Base-by-base conservation (phyloP, 2,797 vertebrate genomes). In the Spea hammondii region DNA sequence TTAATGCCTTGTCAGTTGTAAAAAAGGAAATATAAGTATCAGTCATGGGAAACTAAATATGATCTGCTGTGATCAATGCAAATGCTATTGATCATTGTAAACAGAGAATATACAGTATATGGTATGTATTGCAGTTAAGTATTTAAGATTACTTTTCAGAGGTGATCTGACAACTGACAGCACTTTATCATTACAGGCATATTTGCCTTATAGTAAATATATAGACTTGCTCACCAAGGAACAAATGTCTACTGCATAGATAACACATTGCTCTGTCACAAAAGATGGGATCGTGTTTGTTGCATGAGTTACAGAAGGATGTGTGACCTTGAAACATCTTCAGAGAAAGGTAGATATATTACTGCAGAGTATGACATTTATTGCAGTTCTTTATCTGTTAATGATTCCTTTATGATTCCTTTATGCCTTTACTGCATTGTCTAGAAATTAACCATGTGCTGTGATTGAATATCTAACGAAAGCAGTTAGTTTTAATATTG, bases 71-170 rank as follows among this genome's bases (percentile, higher is more conserved):
- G 83, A 89, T 89, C 83, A 87, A 70, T 87, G 72, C 44, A 48
- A 84, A 84, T 84, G 65, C 59, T 75, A 84, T 78, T 83, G 80
- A 85, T 87, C 83, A 85, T 82, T 82, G 82, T 77, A 88, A 90
- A 87, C 66, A 87, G 74, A 83, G 65, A 72, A 83, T 80, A 75
- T 5, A 82, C 84, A 14, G 47, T 85, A 75, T 5, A 83, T 84
- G 44, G 47, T 85, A 57, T 74, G 47, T 65, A 84, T 84, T 84
- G 65, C 74, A 78, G 76, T 65, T 14, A 51, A 73, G 46, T 60
- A 69, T 85, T 84, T 45, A 50, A 83, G 70, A 71, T 0, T 14
- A 73, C 65, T 54, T 48, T 54, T 72, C 69, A 44, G 75, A 73
- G 74, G 83, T 82, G 8, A 79, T 84, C 64, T 78, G 12, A 8